phyloP scores from a whole-genome alignment of 2,888 invertebrate genomes.

The Asteroscopus sphinx region DNA sequence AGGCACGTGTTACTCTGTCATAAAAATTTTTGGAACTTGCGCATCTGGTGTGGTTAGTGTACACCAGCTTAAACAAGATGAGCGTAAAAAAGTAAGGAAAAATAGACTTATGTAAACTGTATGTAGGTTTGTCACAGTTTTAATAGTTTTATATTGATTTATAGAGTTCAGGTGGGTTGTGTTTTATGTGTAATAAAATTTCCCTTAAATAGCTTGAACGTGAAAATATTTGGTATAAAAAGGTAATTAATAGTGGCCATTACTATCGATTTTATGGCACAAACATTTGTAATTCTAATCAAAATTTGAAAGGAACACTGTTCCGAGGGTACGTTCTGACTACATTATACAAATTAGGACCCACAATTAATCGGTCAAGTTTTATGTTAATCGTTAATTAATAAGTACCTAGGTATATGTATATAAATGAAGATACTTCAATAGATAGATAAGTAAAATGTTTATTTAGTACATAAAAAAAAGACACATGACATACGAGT shows the following conservation, averaged over 20 bases:
- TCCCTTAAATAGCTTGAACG: slow-evolving; percentile 26
- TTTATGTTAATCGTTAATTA: no score
- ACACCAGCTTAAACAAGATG: slow-evolving; percentile 52
- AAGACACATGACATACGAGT: no score
- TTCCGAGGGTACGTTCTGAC: neutral
- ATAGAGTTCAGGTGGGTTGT: slow-evolving; percentile 52
- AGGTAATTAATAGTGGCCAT: slow-evolving; percentile 37
- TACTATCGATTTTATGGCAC: slow-evolving; percentile 21
- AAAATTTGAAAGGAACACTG: slow-evolving; percentile 10
- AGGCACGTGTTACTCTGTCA: slow-evolving; percentile 83
- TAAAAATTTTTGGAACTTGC: slow-evolving; percentile 79
- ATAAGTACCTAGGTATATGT: no score
- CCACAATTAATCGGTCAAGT: no score
- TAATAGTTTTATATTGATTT: slow-evolving; percentile 57
- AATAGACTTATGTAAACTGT: slow-evolving; percentile 48
- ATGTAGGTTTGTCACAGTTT: slow-evolving; percentile 56
- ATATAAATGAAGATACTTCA: no score
- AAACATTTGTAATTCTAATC: slow-evolving; percentile 24
- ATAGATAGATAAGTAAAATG: no score
- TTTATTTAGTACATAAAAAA: no score
- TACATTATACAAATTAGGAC: neutral
- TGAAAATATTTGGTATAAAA: slow-evolving; percentile 49
- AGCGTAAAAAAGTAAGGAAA: slow-evolving; percentile 48
- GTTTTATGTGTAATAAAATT: slow-evolving; percentile 54
- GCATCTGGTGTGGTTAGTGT: slow-evolving; percentile 82